Evolutionary conservation across 2,113 vertebrate genomes (phyloP), one percentile per base, ranked within the genome.

Genomic region (Chaenogobius annularis): DNA sequence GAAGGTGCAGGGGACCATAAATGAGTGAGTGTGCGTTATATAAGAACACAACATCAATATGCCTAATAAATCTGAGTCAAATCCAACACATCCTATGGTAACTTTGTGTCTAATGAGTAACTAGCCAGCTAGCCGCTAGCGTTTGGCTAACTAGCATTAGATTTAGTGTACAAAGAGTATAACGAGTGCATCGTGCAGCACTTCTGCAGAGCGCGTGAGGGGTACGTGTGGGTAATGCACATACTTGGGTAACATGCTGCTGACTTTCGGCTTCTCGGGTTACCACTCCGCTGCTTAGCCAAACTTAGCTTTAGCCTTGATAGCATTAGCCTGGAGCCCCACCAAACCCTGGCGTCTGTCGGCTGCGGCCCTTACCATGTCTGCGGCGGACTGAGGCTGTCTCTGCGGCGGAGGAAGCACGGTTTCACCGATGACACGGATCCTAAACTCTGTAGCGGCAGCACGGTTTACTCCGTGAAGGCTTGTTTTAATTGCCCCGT

Each of bases 331-430:
- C 58, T 72, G 47, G 52, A 71, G 69, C 82, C 65, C 75, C 82
- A 77, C 75, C 81, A 78, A 85, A 14, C 50, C 67, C 14, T 46
- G 66, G 56, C 72, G 77, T 80, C 73, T 64, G 77, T 64, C 75
- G 10, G 13, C 69, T 79, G 79, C 77, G 88, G 85, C 84, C 88
- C 93, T 94, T 89, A 94, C 93, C 93, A 94, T 94, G 87, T 92
- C 80, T 90, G 89, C 91, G 88, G 83, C 74, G 85, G 43, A 75
- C 61, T 64, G 70, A 64, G 74, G 40, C 73, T 79, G 67, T 91
- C 75, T 89, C 83, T 84, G 85, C 68, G 77, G 78, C 83, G 68
- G 76, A 85, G 73, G 46, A 79, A 79, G 83, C 44, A 66, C 70
- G 48, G 54, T 75, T 67, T 89, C 65, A 88, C 78, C 74, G 88